Conservation (phyloP, 1,140 invertebrate species). For the Zaprionus gabonicus region DNA sequence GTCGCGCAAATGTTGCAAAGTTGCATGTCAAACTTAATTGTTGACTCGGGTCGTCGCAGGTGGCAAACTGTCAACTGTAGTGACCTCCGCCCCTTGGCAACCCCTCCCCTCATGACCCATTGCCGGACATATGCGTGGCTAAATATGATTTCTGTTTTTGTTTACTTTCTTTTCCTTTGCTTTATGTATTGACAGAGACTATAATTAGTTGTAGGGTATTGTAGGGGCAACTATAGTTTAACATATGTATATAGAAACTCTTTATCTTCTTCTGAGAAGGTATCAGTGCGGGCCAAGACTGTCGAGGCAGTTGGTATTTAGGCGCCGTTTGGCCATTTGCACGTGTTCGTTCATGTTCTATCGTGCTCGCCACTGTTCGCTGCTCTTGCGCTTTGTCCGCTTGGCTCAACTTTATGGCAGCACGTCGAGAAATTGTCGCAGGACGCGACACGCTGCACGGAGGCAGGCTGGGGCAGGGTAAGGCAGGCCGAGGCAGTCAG, state of each 20-base stretch:
- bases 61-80: conserved; percentile 46
- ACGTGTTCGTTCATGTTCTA: conserved; percentile 48
- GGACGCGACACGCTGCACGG: conserved; percentile 14
- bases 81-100: background rate
- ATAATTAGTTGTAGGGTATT: conserved; percentile 51
- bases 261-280: too few relatives aligned
- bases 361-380: background rate
- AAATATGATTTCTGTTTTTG: background rate
- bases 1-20: conserved; percentile 42
- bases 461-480: too few relatives aligned
- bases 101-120: background rate
- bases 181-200: background rate
- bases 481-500: too few relatives aligned
- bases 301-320: conserved; percentile 53
- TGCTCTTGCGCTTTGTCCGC: background rate
- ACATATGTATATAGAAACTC: too few relatives aligned
- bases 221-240: too few relatives aligned
- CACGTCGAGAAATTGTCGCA: conserved; percentile 64
- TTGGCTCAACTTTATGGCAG: conserved; percentile 60
- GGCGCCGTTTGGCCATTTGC: conserved; percentile 63
- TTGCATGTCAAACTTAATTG: conserved; percentile 75
- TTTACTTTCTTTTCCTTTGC: conserved; percentile 31
- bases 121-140: conserved; percentile 21
- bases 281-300: too few relatives aligned
- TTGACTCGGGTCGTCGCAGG: conserved; percentile 55